Base-by-base conservation (phyloP, 37 sponge, comb jelly and placozoan species). In the Spongilla lacustris region DNA sequence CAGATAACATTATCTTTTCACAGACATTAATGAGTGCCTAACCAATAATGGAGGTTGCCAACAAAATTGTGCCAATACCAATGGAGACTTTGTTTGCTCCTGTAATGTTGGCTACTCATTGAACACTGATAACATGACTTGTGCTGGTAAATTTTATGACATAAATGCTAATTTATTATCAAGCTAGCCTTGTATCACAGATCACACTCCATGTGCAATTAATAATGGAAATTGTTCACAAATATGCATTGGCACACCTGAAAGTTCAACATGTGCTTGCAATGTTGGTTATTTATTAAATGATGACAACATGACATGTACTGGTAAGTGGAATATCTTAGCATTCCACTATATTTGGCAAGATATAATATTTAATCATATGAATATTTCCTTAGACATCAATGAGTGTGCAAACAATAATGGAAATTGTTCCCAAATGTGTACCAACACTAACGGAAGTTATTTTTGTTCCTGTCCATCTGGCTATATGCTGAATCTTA, bases 381-480 rank as follows among this genome's bases (percentile, higher is more conserved):
- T n/a, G n/a, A n/a, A n/a, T n/a, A n/a, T n/a, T n/a, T 38, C 22
- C 37, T 10, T 46, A 83, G 83, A 83, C 69, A 71, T 83, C 28
- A 37, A 83, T 83, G 83, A 83, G 46, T 83, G 83, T 71, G 9
- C n/a, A n/a, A 71, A 13, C 12, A 46, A 71, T 30, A 83, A 83
- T 83, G 73, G 83, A 83, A 73, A 73, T 37, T 83, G 83, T 83
- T 35, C 41, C 3, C 41, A 41, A 6, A 41, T 41, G 3, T 41
- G 41, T 6, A 41, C 41, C 6, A 41, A 41, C 6, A 3, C 6
- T 6, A 41, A 38, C 12, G 41, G 41, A 41, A 6, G 41, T 41
- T 41, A 41, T 41, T 3, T 41, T 41, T 41, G 41, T 6, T 41
- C 41, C 6, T 41, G 41, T 6, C 6, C 41, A 41, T 9, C 3